Base-by-base conservation (phyloP, 2,113 vertebrate genomes). In the Rhabdornis inornatus region DNA sequence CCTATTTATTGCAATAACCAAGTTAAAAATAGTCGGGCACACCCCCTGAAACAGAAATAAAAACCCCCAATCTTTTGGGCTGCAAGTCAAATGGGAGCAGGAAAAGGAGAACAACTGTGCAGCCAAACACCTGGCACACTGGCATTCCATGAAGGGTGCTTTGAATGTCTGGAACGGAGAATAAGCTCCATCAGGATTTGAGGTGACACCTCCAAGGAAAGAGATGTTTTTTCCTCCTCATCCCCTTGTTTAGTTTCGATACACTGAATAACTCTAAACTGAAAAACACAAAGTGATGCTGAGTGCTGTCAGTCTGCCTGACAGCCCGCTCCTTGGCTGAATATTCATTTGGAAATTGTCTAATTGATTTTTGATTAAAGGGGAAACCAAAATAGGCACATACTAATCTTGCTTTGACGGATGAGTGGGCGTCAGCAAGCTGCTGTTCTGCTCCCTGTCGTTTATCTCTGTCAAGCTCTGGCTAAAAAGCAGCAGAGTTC, bases 331-430 rank as follows among this genome's bases (percentile, higher is more conserved):
- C 44, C 68, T 56, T 44, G 56, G 37, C 90, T 96, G 89, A 95
- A 92, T 88, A 93, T 88, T 96, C 85, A 86, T 95, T 90, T 96
- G 79, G 68, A 91, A 96, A 94, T 85, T 89, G 78, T 72, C 82
- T 94, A 97, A 96, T 92, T 96, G 92, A 75, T 92, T 94, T 91
- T 83, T 91, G 49, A 94, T 96, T 94, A 94, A 78, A 89, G 25
- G 64, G 61, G 72, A 89, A 89, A 78, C 83, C 52, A 71, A 91
- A 96, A 96, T 84, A 96, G 89, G 75, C 79, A 89, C 12, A 4
- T 70, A 13, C 35, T 90, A 83, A 93, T 92, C 94, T 70, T 83
- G 75, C 90, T 93, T 92, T 95, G 83, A 95, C 0, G 56, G 89
- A 72, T 13, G 61, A 90, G 95, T 87, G 86, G 95, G 95, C 13